Percentiles rank a stretch among this genome's conserved stretches.
Evolutionary conservation across 2,888 invertebrate species (phyloP).

Genomic region (Polylopha cassiicola): DNA sequence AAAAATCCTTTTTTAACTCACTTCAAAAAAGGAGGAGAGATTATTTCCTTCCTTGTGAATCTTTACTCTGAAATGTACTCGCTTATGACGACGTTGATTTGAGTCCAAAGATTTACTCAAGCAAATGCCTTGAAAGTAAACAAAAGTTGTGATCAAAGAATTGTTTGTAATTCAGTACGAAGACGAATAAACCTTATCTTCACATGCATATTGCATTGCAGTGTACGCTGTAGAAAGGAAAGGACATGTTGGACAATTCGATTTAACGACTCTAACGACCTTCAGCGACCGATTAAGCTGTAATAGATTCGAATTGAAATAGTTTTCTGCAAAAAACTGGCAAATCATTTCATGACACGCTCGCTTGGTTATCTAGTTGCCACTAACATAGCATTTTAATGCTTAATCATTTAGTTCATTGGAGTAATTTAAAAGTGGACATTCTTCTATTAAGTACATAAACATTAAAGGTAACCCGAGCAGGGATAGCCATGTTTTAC

Average conservation of each 20-base stretch:
- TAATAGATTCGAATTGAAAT: slow-evolving; percentile 6
- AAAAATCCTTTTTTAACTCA: too few species aligned
- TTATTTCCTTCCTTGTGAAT: too few species aligned
- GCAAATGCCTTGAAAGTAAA: too few species aligned
- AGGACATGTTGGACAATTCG: not conserved
- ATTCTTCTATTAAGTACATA: too few species aligned
- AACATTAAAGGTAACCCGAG: not conserved
- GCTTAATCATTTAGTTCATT: too few species aligned
- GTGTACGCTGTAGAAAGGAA: slow-evolving; percentile 9
- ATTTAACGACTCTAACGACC: slow-evolving; percentile 6
- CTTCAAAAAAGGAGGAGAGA: too few species aligned
- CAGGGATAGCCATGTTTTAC: not conserved
- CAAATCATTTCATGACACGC: not conserved
- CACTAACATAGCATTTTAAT: too few species aligned
- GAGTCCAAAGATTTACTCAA: too few species aligned
- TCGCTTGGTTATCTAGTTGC: not conserved
- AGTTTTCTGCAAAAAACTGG: slow-evolving; percentile 2
- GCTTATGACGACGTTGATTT: too few species aligned
- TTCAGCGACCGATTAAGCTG: slow-evolving; percentile 1
- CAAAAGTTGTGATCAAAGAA: too few species aligned
- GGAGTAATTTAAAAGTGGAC: too few species aligned
- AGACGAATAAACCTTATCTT: not conserved
- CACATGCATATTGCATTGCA: not conserved
- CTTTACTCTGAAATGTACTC: too few species aligned
- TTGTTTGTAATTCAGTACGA: not conserved